Evolutionary conservation across 2,797 vertebrate genomes (phyloP).

Genomic region (Danionella dracula): DNA sequence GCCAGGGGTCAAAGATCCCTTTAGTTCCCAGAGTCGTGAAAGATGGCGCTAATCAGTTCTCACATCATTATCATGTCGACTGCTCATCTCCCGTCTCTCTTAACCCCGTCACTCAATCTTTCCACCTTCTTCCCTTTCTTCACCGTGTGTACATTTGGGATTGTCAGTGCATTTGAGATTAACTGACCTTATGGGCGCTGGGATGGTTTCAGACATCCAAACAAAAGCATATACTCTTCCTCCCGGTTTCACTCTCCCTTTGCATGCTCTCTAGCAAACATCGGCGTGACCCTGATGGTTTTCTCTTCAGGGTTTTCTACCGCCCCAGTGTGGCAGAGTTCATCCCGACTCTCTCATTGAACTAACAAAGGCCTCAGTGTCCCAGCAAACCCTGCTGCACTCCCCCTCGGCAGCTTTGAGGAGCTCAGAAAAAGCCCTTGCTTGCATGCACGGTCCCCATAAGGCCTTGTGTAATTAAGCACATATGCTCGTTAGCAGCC

Average conservation of each 20-base stretch:
- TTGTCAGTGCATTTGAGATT: constrained; percentile 74
- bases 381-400: not conserved
- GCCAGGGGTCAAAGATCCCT: constrained; percentile 30
- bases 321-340: constrained; percentile 42
- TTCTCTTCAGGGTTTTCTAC: constrained; percentile 40
- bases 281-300: constrained; percentile 12
- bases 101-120: constrained; percentile 18
- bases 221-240: constrained; percentile 34
- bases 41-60: constrained; percentile 63
- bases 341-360: constrained; percentile 8
- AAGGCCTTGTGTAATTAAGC: constrained; percentile 56
- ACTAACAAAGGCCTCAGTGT: constrained; percentile 44
- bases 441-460: constrained; percentile 23
- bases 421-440: not conserved
- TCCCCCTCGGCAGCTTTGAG: not conserved
- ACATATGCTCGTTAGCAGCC: constrained; percentile 44
- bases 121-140: constrained; percentile 60
- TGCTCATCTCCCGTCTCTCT: constrained; percentile 65
- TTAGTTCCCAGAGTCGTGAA: constrained; percentile 69
- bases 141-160: constrained; percentile 69
- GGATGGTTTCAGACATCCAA: constrained; percentile 49
- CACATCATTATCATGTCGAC: constrained; percentile 70
- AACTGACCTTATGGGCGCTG: constrained; percentile 72
- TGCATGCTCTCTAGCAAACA: constrained; percentile 28
- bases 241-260: not conserved